A percentile compares a stretch with the other conserved stretches of the same genome.
Conservation (phyloP, 2,797 vertebrate species). For the Gouania willdenowi region DNA sequence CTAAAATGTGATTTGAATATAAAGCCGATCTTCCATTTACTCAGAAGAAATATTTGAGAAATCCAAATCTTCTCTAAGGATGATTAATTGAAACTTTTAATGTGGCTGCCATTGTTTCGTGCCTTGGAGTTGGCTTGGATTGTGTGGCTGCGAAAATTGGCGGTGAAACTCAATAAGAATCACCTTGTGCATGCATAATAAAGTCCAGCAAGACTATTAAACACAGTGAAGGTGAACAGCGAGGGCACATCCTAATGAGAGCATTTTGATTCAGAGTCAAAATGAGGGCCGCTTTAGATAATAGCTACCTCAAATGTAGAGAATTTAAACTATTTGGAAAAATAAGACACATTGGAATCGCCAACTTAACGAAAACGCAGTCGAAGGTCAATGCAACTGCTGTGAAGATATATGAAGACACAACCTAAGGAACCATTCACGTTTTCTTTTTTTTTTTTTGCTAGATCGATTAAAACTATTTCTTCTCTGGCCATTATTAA, state of each 20-base stretch:
- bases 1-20: conserved; percentile 59
- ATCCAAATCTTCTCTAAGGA: conserved; percentile 32
- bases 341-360: conserved; percentile 5
- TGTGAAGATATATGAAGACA: too few relatives aligned
- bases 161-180: conserved; percentile 28
- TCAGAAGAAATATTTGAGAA: conserved; percentile 45
- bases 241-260: conserved; percentile 30
- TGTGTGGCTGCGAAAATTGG: conserved; percentile 32
- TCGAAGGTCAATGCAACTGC: conserved; percentile 5
- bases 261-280: conserved; percentile 21
- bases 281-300: conserved; percentile 21
- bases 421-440: too few relatives aligned
- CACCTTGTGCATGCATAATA: conserved; percentile 29
- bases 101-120: conserved; percentile 42
- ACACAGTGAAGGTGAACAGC: conserved; percentile 58
- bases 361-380: background rate
- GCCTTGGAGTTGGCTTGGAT: conserved; percentile 14
- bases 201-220: conserved; percentile 38
- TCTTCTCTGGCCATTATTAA: background rate
- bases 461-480: background rate
- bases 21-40: conserved; percentile 45
- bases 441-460: too few relatives aligned
- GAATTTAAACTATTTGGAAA: conserved; percentile 7
- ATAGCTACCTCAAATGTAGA: conserved; percentile 12
- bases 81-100: conserved; percentile 64